Evolutionary conservation across 2,113 vertebrate genomes (phyloP), one percentile per base, ranked within the genome.

Genomic region (Arenaria interpres): DNA sequence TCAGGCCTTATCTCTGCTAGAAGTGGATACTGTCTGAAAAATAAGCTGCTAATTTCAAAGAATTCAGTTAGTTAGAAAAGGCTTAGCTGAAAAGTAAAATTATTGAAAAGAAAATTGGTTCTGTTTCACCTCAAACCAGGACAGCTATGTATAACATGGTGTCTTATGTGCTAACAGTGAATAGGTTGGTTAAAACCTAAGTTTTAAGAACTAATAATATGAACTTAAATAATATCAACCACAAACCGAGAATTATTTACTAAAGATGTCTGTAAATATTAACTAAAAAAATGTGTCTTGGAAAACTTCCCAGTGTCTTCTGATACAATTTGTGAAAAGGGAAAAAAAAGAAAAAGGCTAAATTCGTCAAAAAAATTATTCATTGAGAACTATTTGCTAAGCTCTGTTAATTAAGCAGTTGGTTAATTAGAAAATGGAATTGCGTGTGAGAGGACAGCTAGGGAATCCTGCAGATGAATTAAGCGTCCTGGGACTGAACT

Each of bases 401-500:
- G 8, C 17, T 80, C 35, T 88, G 35, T 71, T 89, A 93, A 96
- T 92, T 94, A 88, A 90, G 25, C 15, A n/a, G 35, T 74, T 86
- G 28, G 14, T 85, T 95, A 95, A 90, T 95, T 96, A 83, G 51
- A 88, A 64, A 69, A 78, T 23, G 89, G 51, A 69, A 80, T 85
- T 89, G 14, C 10, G 3, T 83, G 23, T 80, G 67, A 88, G 24
- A 11, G 24, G 41, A 83, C 35, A 83, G 8, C n/a, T 41, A 69
- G 27, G 48, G 71, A 94, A 80, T 89, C 22, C 22, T 6, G 3
- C 20, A 74, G 93, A 51, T 64, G 39, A 75, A 54, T 43, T 63
- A 50, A n/a, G 4, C 2, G 1, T 63, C 39, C 35, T 67, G 81
- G 59, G 63, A 89, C 59, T 43, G 46, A 94, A 96, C 6, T 62